A percentile compares a stretch with the other conserved stretches of the same genome.
phyloP scores from a whole-genome alignment of 2,888 invertebrate genomes.

The Ceramica pisi region DNA sequence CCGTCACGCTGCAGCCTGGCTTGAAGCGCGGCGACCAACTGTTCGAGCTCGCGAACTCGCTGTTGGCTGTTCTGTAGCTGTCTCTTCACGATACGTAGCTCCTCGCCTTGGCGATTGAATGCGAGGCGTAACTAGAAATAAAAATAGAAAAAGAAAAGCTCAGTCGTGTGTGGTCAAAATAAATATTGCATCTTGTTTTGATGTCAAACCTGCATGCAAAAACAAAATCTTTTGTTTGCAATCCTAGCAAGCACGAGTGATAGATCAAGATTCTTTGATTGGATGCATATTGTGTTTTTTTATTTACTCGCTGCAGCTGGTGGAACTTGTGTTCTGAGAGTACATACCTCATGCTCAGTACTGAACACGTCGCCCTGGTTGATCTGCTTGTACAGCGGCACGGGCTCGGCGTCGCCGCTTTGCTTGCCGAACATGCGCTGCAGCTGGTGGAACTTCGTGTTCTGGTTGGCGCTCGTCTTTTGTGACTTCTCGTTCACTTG shows the following conservation, averaged over 20 bases:
- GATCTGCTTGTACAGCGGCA: constrained; percentile 91
- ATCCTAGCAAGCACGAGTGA: neutral
- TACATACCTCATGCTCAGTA: constrained; percentile 90
- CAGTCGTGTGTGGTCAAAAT: neutral
- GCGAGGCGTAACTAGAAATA: constrained; percentile 93
- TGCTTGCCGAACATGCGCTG: constrained; percentile 94
- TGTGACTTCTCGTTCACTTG: constrained; percentile 92
- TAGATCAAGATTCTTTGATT: no score
- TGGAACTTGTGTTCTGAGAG: neutral
- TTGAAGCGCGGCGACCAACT: constrained; percentile 92
- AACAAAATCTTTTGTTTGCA: no score
- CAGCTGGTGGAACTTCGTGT: constrained; percentile 95
- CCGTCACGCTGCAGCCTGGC: constrained; percentile 76
- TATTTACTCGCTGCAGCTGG: no score
- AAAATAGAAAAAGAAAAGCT: neutral
- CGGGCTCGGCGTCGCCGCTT: constrained; percentile 84
- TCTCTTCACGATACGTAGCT: constrained; percentile 94
- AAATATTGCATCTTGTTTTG: neutral
- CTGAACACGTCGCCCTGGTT: constrained; percentile 91
- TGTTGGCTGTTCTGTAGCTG: constrained; percentile 95
- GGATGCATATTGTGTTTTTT: no score
- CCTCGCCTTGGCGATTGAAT: constrained; percentile 94
- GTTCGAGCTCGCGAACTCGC: constrained; percentile 95
- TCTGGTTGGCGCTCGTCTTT: constrained; percentile 94
- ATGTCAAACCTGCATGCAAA: no score